Percentiles rank a stretch among this genome's conserved stretches.
These are phyloP conservation scores for Rana temporaria DNA, from an alignment of 2,113 vertebrate species.

Conservation along the genomic window DNA sequence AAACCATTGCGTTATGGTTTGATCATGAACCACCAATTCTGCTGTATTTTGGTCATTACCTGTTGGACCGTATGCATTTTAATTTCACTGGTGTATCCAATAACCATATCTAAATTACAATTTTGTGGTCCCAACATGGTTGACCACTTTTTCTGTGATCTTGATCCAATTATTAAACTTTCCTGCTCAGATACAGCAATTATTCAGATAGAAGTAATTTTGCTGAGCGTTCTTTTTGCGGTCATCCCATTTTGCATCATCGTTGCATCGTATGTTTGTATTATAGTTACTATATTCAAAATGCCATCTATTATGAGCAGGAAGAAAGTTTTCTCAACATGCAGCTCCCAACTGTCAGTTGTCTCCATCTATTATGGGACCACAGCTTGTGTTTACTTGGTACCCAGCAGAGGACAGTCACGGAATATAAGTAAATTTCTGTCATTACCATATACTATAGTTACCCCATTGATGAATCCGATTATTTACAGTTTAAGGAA, in stretches of 20 bases:
- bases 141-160: constrained; percentile 14
- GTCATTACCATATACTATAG: not conserved
- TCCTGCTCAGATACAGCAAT: not conserved
- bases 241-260: constrained; percentile 59
- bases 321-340: no score
- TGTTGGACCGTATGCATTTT: no score
- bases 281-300: no score
- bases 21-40: no score
- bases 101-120: not conserved
- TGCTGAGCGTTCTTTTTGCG: constrained; percentile 14
- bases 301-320: no score
- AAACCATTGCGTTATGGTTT: no score
- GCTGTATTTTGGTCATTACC: no score
- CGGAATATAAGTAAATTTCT: not conserved
- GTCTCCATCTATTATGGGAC: constrained; percentile 25
- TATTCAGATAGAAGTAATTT: not conserved
- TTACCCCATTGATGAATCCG: not conserved
- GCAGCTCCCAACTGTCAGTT: constrained; percentile 55
- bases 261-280: not conserved
- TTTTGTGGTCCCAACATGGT: not conserved
- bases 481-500: not conserved
- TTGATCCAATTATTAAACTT: not conserved
- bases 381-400: not conserved
- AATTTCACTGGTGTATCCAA: no score
- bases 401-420: not conserved